Evolutionary conservation across 2,888 invertebrate genomes (phyloP).

Genomic region (Portevinia maculata): DNA sequence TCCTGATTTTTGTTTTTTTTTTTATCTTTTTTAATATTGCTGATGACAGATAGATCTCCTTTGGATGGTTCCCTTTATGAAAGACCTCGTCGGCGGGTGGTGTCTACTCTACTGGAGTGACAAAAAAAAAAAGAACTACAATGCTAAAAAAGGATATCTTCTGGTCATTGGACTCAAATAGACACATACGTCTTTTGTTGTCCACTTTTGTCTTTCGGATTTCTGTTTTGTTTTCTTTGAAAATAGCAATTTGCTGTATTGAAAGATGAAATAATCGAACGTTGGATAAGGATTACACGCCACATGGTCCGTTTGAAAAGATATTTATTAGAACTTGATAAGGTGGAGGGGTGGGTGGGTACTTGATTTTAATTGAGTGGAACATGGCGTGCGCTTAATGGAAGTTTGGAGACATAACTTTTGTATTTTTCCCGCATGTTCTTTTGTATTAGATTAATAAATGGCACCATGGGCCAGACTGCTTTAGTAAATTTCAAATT

Average conservation of each 20-base stretch:
- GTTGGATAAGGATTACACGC: constrained; percentile 48
- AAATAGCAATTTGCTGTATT: constrained; percentile 42
- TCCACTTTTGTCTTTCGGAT: constrained; percentile 6
- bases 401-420: constrained; percentile 20
- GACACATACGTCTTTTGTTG: background rate
- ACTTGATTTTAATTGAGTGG: constrained; percentile 19
- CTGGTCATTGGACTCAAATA: constrained; percentile 54
- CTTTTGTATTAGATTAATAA: background rate
- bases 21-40: too few relatives aligned
- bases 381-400: constrained; percentile 26
- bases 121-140: constrained; percentile 44
- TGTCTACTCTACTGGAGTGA: background rate
- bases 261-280: constrained; percentile 56
- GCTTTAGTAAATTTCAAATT: too few relatives aligned
- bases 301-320: constrained; percentile 32
- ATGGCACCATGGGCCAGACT: background rate
- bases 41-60: too few relatives aligned
- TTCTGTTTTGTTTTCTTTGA: constrained; percentile 1
- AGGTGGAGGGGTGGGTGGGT: background rate
- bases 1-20: too few relatives aligned
- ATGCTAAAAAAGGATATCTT: constrained; percentile 59
- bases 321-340: constrained; percentile 27
- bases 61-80: too few relatives aligned
- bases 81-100: background rate
- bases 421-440: constrained; percentile 2